Conservation (phyloP, 2,888 invertebrate species). For the Melanostoma scalare region DNA sequence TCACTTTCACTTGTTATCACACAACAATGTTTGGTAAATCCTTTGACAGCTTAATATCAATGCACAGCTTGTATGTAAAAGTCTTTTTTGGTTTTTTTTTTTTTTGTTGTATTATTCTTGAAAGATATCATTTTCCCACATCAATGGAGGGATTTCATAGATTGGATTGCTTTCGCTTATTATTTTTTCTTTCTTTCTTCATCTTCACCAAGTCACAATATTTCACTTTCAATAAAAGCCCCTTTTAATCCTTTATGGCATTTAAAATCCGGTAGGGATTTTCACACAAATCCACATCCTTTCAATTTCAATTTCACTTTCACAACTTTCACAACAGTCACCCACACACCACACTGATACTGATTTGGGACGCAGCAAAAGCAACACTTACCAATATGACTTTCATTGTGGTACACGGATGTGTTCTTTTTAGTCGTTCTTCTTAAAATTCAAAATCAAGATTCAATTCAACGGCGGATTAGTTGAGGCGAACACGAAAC, state of each 20-base stretch:
- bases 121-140: constrained; percentile 37
- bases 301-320: constrained; percentile 51
- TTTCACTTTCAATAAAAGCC: constrained; percentile 47
- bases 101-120: neutral
- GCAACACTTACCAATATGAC: constrained; percentile 62
- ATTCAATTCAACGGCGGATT: constrained; percentile 43
- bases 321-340: constrained; percentile 9
- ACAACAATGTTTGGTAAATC: constrained; percentile 3
- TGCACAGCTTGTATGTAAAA: constrained; percentile 16
- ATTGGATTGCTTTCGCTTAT: constrained; percentile 38
- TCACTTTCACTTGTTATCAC: constrained; percentile 24
- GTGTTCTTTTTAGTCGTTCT: constrained; percentile 1
- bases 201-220: constrained; percentile 14
- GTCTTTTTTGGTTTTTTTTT: neutral
- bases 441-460: constrained; percentile 27
- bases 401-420: constrained; percentile 59
- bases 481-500: constrained; percentile 36
- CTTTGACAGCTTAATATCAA: constrained; percentile 18
- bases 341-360: constrained; percentile 1
- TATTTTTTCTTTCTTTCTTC: constrained; percentile 4
- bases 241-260: constrained; percentile 39
- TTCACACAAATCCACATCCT: constrained; percentile 27
- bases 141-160: constrained; percentile 39
- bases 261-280: constrained; percentile 19
- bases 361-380: neutral